Evolutionary conservation across 1,140 invertebrate genomes (phyloP).

Genomic region (Drosophila oshimai): DNA sequence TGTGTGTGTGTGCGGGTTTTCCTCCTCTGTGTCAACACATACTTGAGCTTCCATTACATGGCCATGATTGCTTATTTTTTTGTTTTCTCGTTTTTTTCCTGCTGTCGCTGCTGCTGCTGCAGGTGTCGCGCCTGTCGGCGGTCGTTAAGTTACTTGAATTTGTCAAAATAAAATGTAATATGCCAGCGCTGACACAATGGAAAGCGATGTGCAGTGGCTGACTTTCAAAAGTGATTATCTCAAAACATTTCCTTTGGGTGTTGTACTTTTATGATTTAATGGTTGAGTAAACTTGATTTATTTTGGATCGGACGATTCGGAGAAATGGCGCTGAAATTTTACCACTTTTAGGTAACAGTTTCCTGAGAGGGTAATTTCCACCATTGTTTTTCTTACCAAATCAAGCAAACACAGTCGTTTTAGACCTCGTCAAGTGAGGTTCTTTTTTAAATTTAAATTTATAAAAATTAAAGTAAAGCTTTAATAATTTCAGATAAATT

Average conservation of each 20-base stretch:
- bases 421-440: too few species aligned
- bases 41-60: constrained; percentile 76
- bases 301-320: too few species aligned
- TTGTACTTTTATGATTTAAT: constrained; percentile 12
- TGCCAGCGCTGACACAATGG: constrained; percentile 43
- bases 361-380: too few species aligned
- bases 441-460: too few species aligned
- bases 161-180: constrained; percentile 59
- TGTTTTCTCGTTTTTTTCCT: neutral
- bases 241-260: neutral
- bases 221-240: neutral
- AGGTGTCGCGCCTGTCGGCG: constrained; percentile 58
- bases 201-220: constrained; percentile 7
- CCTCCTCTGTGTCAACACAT: constrained; percentile 68
- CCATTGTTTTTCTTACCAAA: too few species aligned
- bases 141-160: constrained; percentile 67
- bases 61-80: constrained; percentile 73
- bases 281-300: neutral
- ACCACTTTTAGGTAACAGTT: too few species aligned
- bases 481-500: too few species aligned
- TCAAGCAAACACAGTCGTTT: too few species aligned
- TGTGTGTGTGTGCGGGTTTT: constrained; percentile 10
- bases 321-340: too few species aligned
- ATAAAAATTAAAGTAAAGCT: too few species aligned
- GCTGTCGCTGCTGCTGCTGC: constrained; percentile 12